These are phyloP conservation scores for Drosophila conformis DNA, from an alignment of 2,888 invertebrate genomes.

Conservation along the genomic window DNA sequence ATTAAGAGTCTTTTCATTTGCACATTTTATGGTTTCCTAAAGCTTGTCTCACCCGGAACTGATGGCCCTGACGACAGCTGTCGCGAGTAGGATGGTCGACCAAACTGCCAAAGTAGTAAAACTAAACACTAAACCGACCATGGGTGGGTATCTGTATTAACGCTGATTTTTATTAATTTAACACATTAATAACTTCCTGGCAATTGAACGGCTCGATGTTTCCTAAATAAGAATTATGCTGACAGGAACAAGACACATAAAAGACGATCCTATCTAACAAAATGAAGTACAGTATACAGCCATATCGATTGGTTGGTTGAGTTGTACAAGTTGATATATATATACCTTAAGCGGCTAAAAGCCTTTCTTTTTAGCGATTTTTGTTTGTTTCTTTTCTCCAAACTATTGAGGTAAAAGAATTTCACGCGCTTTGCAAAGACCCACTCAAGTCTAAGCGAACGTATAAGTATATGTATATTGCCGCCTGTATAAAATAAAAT, in stretches of 20 bases:
- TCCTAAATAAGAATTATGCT: slow-evolving; percentile 11
- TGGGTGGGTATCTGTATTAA: slow-evolving; percentile 37
- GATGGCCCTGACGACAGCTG: slow-evolving; percentile 58
- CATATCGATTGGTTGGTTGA: background rate
- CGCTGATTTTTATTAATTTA: slow-evolving; percentile 76
- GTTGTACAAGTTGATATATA: background rate
- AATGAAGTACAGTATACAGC: background rate
- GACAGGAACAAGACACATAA: slow-evolving; percentile 9
- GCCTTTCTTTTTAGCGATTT: background rate
- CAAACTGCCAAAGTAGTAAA: slow-evolving; percentile 50
- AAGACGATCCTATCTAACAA: slow-evolving; percentile 6
- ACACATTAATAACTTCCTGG: slow-evolving; percentile 72
- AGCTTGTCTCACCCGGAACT: background rate
- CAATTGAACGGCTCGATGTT: slow-evolving; percentile 44
- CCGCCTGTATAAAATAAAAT: slow-evolving; percentile 23
- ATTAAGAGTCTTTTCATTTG: slow-evolving; percentile 71
- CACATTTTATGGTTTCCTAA: slow-evolving; percentile 61
- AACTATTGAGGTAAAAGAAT: background rate
- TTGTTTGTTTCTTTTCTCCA: background rate
- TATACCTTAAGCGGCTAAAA: background rate
- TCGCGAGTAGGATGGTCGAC: slow-evolving; percentile 23
- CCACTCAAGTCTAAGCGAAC: background rate
- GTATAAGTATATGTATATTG: background rate
- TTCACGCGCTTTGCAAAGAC: background rate
- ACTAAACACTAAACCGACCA: slow-evolving; percentile 46